Percentiles rank a stretch among this genome's conserved stretches.
Evolutionary conservation across 2,113 vertebrate genomes (phyloP).

Genomic region (Piliocolobus tephrosceles): DNA sequence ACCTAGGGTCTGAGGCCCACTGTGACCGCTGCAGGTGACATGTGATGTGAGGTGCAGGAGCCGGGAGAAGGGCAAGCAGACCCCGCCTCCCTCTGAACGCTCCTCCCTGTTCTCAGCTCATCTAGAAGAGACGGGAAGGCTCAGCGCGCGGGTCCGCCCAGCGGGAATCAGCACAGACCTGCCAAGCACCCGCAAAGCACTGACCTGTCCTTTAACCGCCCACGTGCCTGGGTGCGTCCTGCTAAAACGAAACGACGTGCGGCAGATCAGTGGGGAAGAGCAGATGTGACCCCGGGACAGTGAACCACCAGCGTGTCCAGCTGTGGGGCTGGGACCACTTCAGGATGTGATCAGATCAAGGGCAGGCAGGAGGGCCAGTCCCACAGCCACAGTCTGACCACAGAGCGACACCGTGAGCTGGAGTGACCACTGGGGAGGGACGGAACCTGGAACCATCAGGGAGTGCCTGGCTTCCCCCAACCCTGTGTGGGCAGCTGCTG

Average conservation of each 20-base stretch:
- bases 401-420: background rate
- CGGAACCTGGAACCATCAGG: too few relatives aligned
- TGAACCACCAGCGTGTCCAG: accelerated
- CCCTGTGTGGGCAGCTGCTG: background rate
- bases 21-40: too few relatives aligned
- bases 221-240: accelerated
- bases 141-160: accelerated
- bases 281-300: background rate
- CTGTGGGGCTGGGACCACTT: accelerated
- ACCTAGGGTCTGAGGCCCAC: too few relatives aligned
- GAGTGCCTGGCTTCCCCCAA: too few relatives aligned
- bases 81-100: background rate
- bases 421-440: background rate
- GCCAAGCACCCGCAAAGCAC: too few relatives aligned
- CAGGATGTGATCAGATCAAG: accelerated
- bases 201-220: too few relatives aligned
- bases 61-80: too few relatives aligned
- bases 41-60: too few relatives aligned
- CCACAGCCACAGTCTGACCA: background rate
- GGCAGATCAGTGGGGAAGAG: background rate
- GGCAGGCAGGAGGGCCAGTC: background rate
- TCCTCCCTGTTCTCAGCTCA: background rate
- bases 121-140: accelerated
- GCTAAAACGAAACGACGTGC: too few relatives aligned
- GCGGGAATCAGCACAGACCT: too few relatives aligned